A percentile compares a stretch with the other conserved stretches of the same genome.
Conservation (phyloP, 1,140 invertebrate species). For the Drosophila ercepeae region DNA sequence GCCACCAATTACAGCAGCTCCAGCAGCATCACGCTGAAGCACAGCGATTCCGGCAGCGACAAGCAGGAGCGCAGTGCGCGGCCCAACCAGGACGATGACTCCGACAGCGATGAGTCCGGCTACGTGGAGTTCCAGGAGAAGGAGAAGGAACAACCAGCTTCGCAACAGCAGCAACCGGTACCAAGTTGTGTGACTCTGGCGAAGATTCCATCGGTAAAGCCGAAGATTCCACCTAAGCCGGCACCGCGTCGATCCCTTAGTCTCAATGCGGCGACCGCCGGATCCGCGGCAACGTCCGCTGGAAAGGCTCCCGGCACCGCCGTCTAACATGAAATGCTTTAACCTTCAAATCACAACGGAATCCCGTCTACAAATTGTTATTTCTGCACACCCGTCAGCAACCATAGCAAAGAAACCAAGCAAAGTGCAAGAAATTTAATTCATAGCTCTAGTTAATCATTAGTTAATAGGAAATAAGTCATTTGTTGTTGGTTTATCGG, state of each 20-base stretch:
- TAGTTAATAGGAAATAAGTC: conserved; percentile 53
- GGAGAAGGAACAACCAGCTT: conserved; percentile 58
- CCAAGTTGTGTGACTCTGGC: conserved; percentile 16
- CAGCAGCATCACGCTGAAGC: conserved; percentile 79
- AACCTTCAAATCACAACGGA: conserved; percentile 24
- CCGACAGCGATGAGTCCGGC: conserved; percentile 85
- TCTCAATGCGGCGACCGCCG: conserved; percentile 8
- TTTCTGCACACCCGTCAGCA: conserved; percentile 69
- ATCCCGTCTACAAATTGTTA: conserved; percentile 60
- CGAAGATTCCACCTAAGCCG: conserved; percentile 74
- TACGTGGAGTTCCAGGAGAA: conserved; percentile 85
- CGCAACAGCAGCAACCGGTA: conserved; percentile 4
- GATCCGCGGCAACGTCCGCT: conserved; percentile 5
- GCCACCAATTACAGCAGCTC: conserved; percentile 78
- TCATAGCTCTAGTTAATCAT: conserved; percentile 53
- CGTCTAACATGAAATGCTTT: conserved; percentile 57
- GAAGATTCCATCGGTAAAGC: conserved; percentile 44
- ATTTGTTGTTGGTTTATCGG: conserved; percentile 73
- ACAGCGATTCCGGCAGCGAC: conserved; percentile 44
- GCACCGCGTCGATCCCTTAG: conserved; percentile 66
- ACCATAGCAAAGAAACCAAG: conserved; percentile 29
- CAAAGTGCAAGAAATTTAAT: conserved; percentile 67
- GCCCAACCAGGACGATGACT: conserved; percentile 58
- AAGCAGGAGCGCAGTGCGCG: conserved; percentile 29
- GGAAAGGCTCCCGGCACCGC: conserved; percentile 28